Base-by-base conservation (phyloP, 2,888 invertebrate species). In the Rosalia funebris region DNA sequence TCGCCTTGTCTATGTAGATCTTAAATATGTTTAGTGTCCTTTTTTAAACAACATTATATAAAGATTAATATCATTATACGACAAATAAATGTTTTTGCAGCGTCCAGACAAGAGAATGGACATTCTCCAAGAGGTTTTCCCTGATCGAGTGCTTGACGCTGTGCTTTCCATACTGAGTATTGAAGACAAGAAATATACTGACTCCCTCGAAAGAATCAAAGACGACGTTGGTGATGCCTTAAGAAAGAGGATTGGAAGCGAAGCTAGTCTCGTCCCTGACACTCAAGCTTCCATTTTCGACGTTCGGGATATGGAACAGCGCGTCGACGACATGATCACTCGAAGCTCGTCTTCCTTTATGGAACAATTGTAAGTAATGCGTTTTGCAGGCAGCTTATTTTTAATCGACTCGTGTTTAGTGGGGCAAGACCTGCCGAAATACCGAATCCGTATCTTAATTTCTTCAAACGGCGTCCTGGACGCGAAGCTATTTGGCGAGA, bases 401-500 rank as follows among this genome's bases (percentile, higher is more conserved):
- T 25, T 7, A 7, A 25, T 3, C 25, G 3, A 25, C 25, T 25
- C 3, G 25, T 47, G 16, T 34, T 34, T 34, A 34, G 34, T n/a
- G 34, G 34, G 2, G 34, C 34, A 34, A 34, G 2, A 25, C 25
- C 25, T 25, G 10, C 19, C 1, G 32, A 37, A 7, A 50, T 36
- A 14, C 25, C 19, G 3, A 62, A 54, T 53, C 60, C 60, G 1
- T 82, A 81, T 59, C 44, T 70, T 32, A 72, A 75, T 31, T 82
- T 81, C 65, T 79, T 81, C 54, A 75, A 76, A 19, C 70, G 75
- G 10, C 70, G 74, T 12, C 74, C 75, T 1, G 75, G 76, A 36
- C 65, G 77, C 44, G 80, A 79, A 0, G 77, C 77, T 5, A 76
- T 79, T 50, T 82, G 82, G 82, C 66, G 77, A 39, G 71, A 75